Base-by-base conservation (phyloP, 2,113 vertebrate species). In the Silurus meridionalis region DNA sequence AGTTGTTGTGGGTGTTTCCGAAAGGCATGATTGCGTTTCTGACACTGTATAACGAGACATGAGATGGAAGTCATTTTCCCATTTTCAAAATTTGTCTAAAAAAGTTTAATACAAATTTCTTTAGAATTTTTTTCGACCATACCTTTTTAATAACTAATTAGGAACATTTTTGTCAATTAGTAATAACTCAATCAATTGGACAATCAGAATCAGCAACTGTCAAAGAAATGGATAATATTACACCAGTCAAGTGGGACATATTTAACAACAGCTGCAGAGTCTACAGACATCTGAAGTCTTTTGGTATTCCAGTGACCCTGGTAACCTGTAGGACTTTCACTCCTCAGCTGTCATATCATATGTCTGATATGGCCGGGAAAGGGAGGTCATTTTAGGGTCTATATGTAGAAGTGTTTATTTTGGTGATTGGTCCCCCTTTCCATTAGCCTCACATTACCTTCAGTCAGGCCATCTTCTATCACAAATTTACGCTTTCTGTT, bases 1-100 rank as follows among this genome's bases (percentile, higher is more conserved):
- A 95, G 93, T 97, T 97, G 96, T 98, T 98, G 96, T 98, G 97
- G 90, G 97, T 98, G 95, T 95, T 95, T 91, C 97, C 91, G 94
- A 95, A 94, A 93, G 97, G 97, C 97, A 98, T 98, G 95, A 89
- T 94, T 93, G 94, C 89, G 90, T 89, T 92, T 93, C 89, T 92
- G 81, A 92, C 88, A 92, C 91, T 94, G 93, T 88, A 85, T 80
- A 63, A 83, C 48, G 2, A 75, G 15, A 88, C 53, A 67, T 11
- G 14, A 84, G 11, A 71, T 57, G 46, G 13, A 1, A 60, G 14
- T 48, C 21, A 53, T 82, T 15, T 3, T 55, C 9, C 5, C 23
- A 17, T 81, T 63, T 63, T 80, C 8, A 61, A 15, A 80, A 21
- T 13, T 6, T 23, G 15, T 72, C 69, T 11, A 10, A 6, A 74